Percentiles rank a stretch among this genome's conserved stretches.
phyloP scores from a whole-genome alignment of 30 jellyfish, hydroid and myxozoan genomes.

The Phacellophora camtschatica region DNA sequence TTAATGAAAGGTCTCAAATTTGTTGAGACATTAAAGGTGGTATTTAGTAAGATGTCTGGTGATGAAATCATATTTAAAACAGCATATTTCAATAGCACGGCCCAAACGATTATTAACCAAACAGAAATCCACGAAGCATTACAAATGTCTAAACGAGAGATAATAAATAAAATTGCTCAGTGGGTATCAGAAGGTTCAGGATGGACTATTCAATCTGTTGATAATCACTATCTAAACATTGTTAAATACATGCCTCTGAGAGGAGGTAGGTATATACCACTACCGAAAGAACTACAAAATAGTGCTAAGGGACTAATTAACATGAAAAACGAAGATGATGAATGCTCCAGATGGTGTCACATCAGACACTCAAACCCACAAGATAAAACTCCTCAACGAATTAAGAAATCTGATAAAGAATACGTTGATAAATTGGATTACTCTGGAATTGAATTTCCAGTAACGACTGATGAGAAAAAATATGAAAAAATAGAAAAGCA shows the following conservation, averaged over 20 bases:
- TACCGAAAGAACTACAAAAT: constrained; percentile 25
- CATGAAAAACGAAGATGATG: constrained; percentile 13
- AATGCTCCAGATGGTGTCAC: constrained; percentile 15
- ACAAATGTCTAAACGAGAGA: not conserved
- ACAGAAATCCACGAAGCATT: not conserved
- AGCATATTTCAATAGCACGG: constrained; percentile 13
- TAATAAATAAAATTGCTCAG: not conserved
- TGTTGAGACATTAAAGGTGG: constrained; percentile 2
- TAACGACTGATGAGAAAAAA: constrained; percentile 8
- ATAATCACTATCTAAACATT: not conserved
- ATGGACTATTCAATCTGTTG: constrained; percentile 27
- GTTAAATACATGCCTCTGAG: constrained; percentile 27
- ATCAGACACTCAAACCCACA: constrained; percentile 27
- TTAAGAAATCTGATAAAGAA: constrained; percentile 30
- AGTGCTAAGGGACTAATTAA: constrained; percentile 20
- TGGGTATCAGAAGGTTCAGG: constrained; percentile 41
- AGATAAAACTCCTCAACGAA: constrained; percentile 22
- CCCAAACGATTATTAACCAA: not conserved
- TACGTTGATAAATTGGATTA: constrained; percentile 22
- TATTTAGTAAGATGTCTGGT: not conserved
- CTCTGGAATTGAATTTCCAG: constrained; percentile 59
- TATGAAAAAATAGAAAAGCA: constrained; percentile 10
- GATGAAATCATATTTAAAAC: not conserved
- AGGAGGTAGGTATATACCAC: constrained; percentile 34
- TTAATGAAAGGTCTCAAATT: not conserved